Conservation (phyloP, 2,888 invertebrate species). For the Gryllus longicercus region DNA sequence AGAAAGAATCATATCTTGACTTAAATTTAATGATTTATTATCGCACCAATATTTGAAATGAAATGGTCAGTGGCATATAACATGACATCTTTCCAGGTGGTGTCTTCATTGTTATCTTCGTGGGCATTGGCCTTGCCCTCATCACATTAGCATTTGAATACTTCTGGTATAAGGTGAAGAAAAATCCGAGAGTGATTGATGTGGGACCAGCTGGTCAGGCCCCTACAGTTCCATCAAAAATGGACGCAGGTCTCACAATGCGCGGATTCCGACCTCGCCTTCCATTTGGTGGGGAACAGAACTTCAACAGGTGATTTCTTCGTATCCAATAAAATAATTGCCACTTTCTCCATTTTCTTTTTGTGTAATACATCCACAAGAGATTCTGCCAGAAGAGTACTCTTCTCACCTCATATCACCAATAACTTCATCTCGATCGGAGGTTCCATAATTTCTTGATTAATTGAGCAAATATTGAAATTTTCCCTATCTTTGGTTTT, state of each 20-base stretch:
- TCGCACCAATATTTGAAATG: too few relatives aligned
- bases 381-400: too few relatives aligned
- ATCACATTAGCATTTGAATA: constrained; percentile 90
- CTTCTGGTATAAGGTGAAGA: constrained; percentile 84
- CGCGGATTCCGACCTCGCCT: constrained; percentile 28
- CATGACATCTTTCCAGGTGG: constrained; percentile 53
- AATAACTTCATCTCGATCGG: too few relatives aligned
- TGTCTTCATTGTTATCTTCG: constrained; percentile 95
- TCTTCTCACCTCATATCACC: too few relatives aligned
- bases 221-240: background rate
- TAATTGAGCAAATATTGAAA: too few relatives aligned
- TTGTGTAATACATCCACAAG: too few relatives aligned
- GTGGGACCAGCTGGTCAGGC: constrained; percentile 44
- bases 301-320: background rate
- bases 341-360: too few relatives aligned
- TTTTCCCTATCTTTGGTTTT: too few relatives aligned
- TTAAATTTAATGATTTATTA: too few relatives aligned
- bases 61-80: too few relatives aligned
- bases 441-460: too few relatives aligned
- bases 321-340: background rate
- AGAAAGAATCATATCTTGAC: too few relatives aligned
- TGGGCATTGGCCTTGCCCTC: constrained; percentile 89
- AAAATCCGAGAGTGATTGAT: constrained; percentile 56
- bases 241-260: constrained; percentile 25
- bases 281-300: constrained; percentile 22